Base-by-base conservation (phyloP, 2,888 invertebrate genomes). In the Caenorhabditis sp. region DNA sequence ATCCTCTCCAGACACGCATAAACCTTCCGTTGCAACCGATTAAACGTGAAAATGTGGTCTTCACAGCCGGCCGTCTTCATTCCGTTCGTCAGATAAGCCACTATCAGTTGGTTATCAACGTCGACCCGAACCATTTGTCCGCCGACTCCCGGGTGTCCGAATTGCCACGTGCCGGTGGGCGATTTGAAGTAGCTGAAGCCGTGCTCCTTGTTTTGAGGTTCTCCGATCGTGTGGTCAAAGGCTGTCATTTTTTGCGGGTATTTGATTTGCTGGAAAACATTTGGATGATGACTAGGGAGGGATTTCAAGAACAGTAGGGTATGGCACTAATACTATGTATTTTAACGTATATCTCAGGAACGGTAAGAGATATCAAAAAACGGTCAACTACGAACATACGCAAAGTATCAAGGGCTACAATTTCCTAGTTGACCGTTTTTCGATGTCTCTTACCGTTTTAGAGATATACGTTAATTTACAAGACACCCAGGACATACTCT, bases 131-230 rank as follows among this genome's bases (percentile, higher is more conserved):
- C 58, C 71, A 82, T 91, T 85, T 92, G 92, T 8, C 92, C 92
- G 5, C 92, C 92, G 61, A 90, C 92, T 0, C 92, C 92, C 6
- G 91, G 89, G 79, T 92, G 91, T n/a, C 93, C 93, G 62, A 91
- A 82, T 82, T 90, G 87, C 81, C 85, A 85, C 35, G 78, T 82
- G 15, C 72, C 28, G 24, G 40, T 47, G 2, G 81, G 81, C 20
- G 82, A 80, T 64, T 70, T 71, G 56, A 74, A 77, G 55, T 85
- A 85, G 40, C 81, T 82, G 61, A 85, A 87, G 26, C 87, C 87
- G 55, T 82, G 79, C 35, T 84, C 85, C 44, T 85, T 87, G 51
- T 74, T 80, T 61, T 82, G 74, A 2, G 67, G 74, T 40, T 85
- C 85, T 13, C 85, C 85, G 15, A 86, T 79, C 51, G 80, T 68